Base-by-base conservation (phyloP, 1,140 invertebrate species). In the Caenorhabditis brenneri region DNA sequence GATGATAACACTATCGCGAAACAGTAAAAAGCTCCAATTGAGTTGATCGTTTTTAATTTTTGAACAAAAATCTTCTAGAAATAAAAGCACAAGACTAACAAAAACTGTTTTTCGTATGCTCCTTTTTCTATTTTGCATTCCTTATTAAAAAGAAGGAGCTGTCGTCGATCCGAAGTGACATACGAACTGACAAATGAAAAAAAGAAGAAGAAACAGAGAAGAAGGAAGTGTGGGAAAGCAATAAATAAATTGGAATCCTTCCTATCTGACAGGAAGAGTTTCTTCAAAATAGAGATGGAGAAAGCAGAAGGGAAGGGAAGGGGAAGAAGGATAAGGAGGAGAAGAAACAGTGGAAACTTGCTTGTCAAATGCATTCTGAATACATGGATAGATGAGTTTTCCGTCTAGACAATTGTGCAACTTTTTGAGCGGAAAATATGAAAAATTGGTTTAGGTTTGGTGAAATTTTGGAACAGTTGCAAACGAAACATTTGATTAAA, bases 161-260 rank as follows among this genome's bases (percentile, higher is more conserved):
- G 65, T 36, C 27, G 65, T 42, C 65, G 36, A 74, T 74, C 36
- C 2, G 24, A 42, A 12, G 12, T 6, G 36, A 36, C 29, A 65
- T n/a, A 74, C 33, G 65, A 46, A 74, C 36, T 74, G 65, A 74
- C 65, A 74, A 74, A 74, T 74, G 65, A 74, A 74, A 10, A 74
- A 29, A 24, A 0, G 33, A 24, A 46, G n/a, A 10, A 29, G 27
- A 29, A 55, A 55, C 22, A 27, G 53, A 55, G 65, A 74, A 42
- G n/a, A 74, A 74, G n/a, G 65, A 74, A 42, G 65, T 74, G 65
- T 74, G 65, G 36, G 65, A 74, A 74, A 74, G 65, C 65, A 74
- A 74, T 74, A 74, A 74, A 74, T 74, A 74, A 74, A 42, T 74
- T 74, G 65, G 65, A 74, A 74, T 74, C 65, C n/a, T 36, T 65